Base-by-base conservation (phyloP, 2,113 vertebrate species). In the Caloenas nicobarica region DNA sequence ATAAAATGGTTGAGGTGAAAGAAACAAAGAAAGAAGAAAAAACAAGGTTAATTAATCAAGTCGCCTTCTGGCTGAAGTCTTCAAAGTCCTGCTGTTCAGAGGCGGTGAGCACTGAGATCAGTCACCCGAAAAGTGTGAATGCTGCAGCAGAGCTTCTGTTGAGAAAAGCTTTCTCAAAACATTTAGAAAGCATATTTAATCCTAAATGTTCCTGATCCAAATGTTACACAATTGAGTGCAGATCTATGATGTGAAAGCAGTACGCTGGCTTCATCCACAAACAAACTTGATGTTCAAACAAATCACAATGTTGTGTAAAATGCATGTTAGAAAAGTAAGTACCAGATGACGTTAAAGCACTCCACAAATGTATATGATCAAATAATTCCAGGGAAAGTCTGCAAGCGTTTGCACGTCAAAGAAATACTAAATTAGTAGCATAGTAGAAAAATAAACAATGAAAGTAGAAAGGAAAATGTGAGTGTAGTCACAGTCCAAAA, bases 261-360 rank as follows among this genome's bases (percentile, higher is more conserved):
- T 68, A 29, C 51, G 62, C 78, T 94, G 94, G 72, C 77, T 95
- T 93, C 72, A 78, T 85, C 82, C 68, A 95, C 79, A 90, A 95
- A 93, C 19, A 33, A 93, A 86, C 74, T 86, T 94, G 89, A 95
- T 66, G 64, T 93, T 88, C 51, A 91, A 97, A 95, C 56, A 97
- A 97, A 96, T 94, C 88, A 83, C 54, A 10, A n/a, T 14, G 23
- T 81, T 95, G 53, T 91, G 73, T 93, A 82, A 94, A 96, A 77
- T 61, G 42, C 58, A 78, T 74, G 51, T 71, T 94, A 87, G 24
- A 82, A 53, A 91, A 81, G 65, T 61, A 80, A 94, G 69, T 73
- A 77, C 68, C 90, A 96, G 51, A 82, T 62, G 73, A 96, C 44
- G 65, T 89, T 84, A 91, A 83, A 61, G 48, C 56, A 48, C 77